Conservation (phyloP, 1,140 invertebrate genomes). For the Vanessa atalanta region DNA sequence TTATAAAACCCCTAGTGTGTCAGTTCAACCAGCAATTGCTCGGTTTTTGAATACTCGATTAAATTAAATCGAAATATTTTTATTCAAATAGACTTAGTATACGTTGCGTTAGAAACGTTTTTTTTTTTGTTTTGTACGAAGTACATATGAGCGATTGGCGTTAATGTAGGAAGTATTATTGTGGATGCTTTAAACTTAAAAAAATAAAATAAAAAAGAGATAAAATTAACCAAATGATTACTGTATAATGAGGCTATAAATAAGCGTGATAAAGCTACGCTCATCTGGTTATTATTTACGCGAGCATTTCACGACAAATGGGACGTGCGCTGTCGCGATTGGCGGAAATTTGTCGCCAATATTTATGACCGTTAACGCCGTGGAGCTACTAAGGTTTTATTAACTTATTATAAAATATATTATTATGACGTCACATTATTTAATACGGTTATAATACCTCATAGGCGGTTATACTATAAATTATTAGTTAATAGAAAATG, state of each 20-base stretch:
- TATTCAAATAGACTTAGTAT: too few relatives aligned
- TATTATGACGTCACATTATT: neutral
- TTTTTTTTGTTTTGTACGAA: too few relatives aligned
- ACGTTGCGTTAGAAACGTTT: too few relatives aligned
- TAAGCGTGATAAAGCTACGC: constrained; percentile 68
- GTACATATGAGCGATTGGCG: too few relatives aligned
- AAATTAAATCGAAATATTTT: too few relatives aligned
- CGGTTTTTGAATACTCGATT: too few relatives aligned
- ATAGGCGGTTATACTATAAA: too few relatives aligned
- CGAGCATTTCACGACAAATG: constrained; percentile 63
- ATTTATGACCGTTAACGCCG: constrained; percentile 60
- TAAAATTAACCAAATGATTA: constrained; percentile 29
- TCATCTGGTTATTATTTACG: constrained; percentile 70
- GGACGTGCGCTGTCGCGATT: constrained; percentile 65
- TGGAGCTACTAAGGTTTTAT: constrained; percentile 24
- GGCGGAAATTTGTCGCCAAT: constrained; percentile 65
- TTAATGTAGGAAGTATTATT: too few relatives aligned
- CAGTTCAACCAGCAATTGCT: too few relatives aligned
- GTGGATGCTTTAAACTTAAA: neutral
- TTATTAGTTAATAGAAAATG: too few relatives aligned
- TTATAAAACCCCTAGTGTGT: too few relatives aligned
- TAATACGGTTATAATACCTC: too few relatives aligned
- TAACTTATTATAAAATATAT: constrained; percentile 8
- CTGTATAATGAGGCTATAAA: constrained; percentile 71
- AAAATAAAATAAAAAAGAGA: constrained; percentile 15